Percentiles rank a stretch among this genome's conserved stretches.
Evolutionary conservation across 2,888 invertebrate species (phyloP).

Genomic region (Agrotis exclamationis): DNA sequence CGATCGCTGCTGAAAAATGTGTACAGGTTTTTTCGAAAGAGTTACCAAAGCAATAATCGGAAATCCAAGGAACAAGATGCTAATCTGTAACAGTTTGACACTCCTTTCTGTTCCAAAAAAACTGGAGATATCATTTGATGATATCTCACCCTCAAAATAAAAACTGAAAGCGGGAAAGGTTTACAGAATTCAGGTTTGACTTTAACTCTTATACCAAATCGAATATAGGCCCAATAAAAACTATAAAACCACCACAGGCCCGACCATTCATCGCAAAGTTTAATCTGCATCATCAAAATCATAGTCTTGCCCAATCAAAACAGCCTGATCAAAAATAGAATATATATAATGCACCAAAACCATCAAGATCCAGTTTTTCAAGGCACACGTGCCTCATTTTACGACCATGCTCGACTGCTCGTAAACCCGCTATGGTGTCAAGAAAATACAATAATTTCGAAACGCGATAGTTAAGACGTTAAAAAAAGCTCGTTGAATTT

Average conservation of each 20-base stretch:
- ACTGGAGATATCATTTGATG: too few species aligned
- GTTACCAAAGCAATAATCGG: too few species aligned
- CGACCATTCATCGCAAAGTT: background rate
- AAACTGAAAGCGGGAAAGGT: background rate
- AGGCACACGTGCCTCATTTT: constrained; percentile 68
- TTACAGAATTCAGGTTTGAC: background rate
- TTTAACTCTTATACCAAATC: background rate
- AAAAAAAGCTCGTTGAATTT: constrained; percentile 23
- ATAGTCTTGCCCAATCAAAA: constrained; percentile 39
- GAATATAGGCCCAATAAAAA: background rate
- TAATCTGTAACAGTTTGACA: too few species aligned
- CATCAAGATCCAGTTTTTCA: constrained; percentile 54
- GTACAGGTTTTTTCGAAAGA: too few species aligned
- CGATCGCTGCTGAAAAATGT: too few species aligned
- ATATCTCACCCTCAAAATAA: too few species aligned
- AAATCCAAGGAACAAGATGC: too few species aligned
- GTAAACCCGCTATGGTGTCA: constrained; percentile 71
- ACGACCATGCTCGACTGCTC: constrained; percentile 70
- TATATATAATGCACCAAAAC: constrained; percentile 30
- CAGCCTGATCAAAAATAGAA: constrained; percentile 44
- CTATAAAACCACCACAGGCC: background rate
- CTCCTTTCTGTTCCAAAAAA: too few species aligned
- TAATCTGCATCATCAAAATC: background rate
- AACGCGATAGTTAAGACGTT: constrained; percentile 60
- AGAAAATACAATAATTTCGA: constrained; percentile 69